Evolutionary conservation across 2,113 vertebrate genomes (phyloP).

Genomic region (Centropus bengalensis): DNA sequence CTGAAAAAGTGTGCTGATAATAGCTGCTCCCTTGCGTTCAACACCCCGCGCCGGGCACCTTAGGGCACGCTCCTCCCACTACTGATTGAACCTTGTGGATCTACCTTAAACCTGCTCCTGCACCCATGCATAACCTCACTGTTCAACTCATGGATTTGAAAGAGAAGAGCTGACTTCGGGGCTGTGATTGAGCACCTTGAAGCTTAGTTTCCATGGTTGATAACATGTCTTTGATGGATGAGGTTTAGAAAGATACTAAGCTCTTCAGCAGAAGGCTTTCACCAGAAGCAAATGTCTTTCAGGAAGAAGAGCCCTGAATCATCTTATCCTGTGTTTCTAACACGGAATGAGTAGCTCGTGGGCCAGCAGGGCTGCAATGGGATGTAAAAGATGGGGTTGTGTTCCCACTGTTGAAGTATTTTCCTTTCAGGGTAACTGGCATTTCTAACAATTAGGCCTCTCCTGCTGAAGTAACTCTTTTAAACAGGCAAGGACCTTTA

Average conservation of each 20-base stretch:
- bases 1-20: background rate
- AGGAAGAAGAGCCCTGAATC: background rate
- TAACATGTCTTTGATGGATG: rapidly evolving
- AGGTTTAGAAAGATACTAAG: background rate
- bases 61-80: background rate
- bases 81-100: background rate
- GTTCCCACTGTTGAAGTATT: background rate
- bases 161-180: background rate
- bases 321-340: background rate
- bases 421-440: background rate
- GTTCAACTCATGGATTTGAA: background rate
- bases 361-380: background rate
- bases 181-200: background rate
- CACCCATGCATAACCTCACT: background rate
- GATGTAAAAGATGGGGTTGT: background rate
- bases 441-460: background rate
- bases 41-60: rapidly evolving
- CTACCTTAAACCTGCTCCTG: conserved; percentile 26
- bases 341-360: background rate
- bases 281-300: background rate
- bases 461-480: background rate
- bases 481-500: background rate
- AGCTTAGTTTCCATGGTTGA: background rate
- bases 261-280: background rate
- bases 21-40: background rate